phyloP scores from a whole-genome alignment of 2,113 vertebrate species.

The Thymallus thymallus region DNA sequence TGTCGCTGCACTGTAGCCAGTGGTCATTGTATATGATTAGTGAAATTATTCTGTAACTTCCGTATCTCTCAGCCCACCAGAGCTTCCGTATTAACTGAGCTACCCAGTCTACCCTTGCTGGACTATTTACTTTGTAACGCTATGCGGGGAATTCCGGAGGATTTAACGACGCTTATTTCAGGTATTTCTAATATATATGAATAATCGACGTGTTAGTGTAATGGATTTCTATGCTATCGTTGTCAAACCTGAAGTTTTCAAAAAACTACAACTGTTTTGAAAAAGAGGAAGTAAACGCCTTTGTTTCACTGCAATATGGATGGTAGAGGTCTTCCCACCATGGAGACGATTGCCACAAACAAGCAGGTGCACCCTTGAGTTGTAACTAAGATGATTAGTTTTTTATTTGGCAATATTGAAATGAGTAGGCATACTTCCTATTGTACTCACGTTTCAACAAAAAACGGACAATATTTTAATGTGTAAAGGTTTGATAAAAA shows the following conservation, averaged over 20 bases:
- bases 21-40: background rate
- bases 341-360: background rate
- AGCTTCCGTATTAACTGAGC: conserved; percentile 55
- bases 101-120: background rate
- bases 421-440: background rate
- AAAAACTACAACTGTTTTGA: background rate
- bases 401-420: background rate
- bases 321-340: background rate
- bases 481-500: background rate
- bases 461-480: background rate
- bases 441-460: background rate
- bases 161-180: conserved; percentile 69
- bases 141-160: conserved; percentile 71
- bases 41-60: conserved; percentile 53
- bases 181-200: conserved; percentile 50
- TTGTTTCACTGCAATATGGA: background rate
- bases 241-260: background rate
- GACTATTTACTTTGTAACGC: conserved; percentile 8
- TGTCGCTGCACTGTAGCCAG: background rate
- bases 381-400: background rate
- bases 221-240: background rate
- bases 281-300: conserved; percentile 46
- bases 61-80: conserved; percentile 36
- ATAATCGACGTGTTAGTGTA: background rate
- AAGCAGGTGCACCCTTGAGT: background rate